A percentile compares a stretch with the other conserved stretches of the same genome.
phyloP scores from a whole-genome alignment of 2,797 vertebrate species.

The Vespertilio murinus region DNA sequence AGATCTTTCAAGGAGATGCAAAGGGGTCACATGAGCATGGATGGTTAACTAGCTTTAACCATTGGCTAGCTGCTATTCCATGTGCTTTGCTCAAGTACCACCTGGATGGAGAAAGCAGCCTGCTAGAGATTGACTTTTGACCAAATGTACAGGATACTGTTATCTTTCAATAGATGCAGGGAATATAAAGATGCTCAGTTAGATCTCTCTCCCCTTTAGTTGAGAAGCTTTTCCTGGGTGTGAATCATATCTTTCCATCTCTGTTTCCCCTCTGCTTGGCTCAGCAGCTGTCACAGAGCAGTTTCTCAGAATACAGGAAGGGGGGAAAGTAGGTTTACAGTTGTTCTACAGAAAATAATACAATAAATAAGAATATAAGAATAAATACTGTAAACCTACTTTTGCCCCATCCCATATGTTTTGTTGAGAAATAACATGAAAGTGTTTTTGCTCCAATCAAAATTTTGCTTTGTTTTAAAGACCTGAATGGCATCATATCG shows the following conservation, averaged over 20 bases:
- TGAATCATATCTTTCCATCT: not conserved
- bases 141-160: not conserved
- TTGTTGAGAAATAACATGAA: not conserved
- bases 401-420: not conserved
- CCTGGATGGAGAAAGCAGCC: not conserved
- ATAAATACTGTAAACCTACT: not conserved
- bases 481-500: not conserved
- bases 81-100: not conserved
- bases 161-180: not conserved
- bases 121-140: not conserved
- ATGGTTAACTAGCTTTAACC: not conserved
- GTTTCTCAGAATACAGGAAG: not conserved
- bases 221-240: not conserved
- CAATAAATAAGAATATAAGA: not conserved
- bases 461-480: not conserved
- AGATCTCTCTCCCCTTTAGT: not conserved
- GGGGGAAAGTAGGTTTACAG: not conserved
- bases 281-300: not conserved
- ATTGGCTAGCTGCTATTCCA: not conserved
- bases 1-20: not conserved
- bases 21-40: no score
- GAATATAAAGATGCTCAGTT: not conserved
- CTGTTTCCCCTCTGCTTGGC: not conserved
- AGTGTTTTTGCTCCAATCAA: not conserved
- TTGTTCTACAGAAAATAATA: not conserved